These are phyloP conservation scores for Digitonthophagus gazella DNA, from an alignment of 2,888 invertebrate species.

Conservation along the genomic window DNA sequence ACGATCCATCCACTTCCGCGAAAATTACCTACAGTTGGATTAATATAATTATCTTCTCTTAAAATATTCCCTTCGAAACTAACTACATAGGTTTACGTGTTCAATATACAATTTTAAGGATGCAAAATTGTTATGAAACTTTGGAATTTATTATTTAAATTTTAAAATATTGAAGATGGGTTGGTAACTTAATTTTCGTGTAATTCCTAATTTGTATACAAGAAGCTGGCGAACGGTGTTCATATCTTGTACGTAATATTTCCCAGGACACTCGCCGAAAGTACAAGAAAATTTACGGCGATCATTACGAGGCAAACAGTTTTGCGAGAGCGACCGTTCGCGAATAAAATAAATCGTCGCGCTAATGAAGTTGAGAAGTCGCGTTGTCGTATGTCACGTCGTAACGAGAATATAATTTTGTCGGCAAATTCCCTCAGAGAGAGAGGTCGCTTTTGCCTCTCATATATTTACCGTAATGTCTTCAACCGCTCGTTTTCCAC, in stretches of 20 bases:
- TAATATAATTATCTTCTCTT: not conserved
- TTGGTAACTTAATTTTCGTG: too few species aligned
- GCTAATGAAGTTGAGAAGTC: slow-evolving; percentile 13
- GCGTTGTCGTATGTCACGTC: not conserved
- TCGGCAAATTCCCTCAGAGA: not conserved
- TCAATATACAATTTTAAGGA: too few species aligned
- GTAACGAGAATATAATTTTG: slow-evolving; percentile 17
- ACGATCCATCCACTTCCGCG: too few species aligned
- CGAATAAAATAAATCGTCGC: slow-evolving; percentile 11
- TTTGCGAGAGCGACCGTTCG: not conserved
- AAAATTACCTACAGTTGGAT: not conserved
- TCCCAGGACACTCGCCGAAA: not conserved
- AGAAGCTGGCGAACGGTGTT: too few species aligned
- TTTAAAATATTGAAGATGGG: too few species aligned
- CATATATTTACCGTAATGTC: slow-evolving; percentile 9
- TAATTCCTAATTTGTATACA: too few species aligned
- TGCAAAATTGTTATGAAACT: too few species aligned
- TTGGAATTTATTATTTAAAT: too few species aligned
- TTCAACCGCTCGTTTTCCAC: slow-evolving; percentile 1
- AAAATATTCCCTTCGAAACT: not conserved
- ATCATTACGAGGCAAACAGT: not conserved
- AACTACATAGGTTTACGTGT: not conserved
- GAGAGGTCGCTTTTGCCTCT: slow-evolving; percentile 7
- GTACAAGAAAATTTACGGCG: not conserved
- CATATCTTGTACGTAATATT: too few species aligned